Evolutionary conservation across 2,113 vertebrate species (phyloP), one percentile per base, ranked within the genome.

Genomic region (Paradoxurus hermaphroditus): DNA sequence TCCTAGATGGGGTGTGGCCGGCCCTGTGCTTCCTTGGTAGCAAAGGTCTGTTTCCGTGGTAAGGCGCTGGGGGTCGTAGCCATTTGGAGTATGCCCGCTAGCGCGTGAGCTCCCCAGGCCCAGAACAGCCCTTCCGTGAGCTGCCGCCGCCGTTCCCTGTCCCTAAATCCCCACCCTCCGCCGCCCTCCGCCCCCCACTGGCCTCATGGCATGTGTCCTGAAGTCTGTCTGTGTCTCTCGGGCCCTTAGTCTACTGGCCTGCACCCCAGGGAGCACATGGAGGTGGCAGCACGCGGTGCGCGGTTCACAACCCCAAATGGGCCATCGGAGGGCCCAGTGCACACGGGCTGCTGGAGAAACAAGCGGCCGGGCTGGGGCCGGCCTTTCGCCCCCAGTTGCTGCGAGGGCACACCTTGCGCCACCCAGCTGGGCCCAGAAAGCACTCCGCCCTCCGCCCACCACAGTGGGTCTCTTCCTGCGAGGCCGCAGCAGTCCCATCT

Each of bases 291-390:
- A 27, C 1, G 14, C 8, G 29, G 29, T 46, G 67, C 16, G 1
- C 3, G 51, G 21, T 84, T 85, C 29, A 14, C 82, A 34, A 8
- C 44, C 9, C 3, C 4, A 16, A 39, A 21, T 56, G 63, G 81
- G 46, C 56, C 9, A 0, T 56, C 10, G 39, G 39, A 53, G 73
- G 29, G 8, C 19, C 44, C 25, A 25, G 0, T 0, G 8, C 11
- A 6, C 5, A 9, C 8, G 8, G 49, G 27, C 68, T 59, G 25
- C 62, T 73, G 63, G 11, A 36, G n/a, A 92, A 87, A 56, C 39
- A 1, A 21, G 73, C 19, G 41, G 7, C 72, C 29, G 16, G 63
- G 36, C 62, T 56, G 31, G 25, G 36, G 53, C 15, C 68, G 46
- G 81, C 44, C n/a, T 82, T 72, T 44, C 56, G 31, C 16, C 27